phyloP scores from a whole-genome alignment of 2,113 vertebrate genomes.

The Bubo scandiacus region DNA sequence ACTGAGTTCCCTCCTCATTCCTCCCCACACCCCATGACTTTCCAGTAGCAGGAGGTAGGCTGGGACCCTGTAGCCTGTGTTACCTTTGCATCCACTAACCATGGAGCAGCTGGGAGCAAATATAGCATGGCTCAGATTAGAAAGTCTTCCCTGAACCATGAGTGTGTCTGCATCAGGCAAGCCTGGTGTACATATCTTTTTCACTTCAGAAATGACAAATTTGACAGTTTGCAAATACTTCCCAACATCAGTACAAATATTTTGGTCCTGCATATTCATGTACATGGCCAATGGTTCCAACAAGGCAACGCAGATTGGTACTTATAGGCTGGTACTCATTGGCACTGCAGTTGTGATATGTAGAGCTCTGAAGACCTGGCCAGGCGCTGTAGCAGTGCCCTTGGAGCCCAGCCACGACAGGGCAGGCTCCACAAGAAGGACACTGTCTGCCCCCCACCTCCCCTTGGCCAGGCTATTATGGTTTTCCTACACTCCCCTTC shows the following conservation, averaged over 20 bases:
- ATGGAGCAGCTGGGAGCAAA: background rate
- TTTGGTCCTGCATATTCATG: background rate
- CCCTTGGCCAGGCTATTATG: background rate
- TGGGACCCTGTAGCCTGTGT: background rate
- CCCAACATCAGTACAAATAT: background rate
- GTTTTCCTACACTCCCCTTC: background rate
- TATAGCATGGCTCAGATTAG: background rate
- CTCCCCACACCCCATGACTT: background rate
- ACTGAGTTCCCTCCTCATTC: background rate
- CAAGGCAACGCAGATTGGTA: background rate
- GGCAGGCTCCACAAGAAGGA: background rate
- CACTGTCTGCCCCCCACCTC: background rate
- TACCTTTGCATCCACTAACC: background rate
- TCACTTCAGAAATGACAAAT: background rate
- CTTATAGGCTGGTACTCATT: background rate
- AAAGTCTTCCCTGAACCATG: background rate
- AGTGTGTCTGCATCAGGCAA: background rate
- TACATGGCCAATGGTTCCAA: background rate
- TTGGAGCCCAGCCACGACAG: background rate
- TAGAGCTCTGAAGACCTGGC: background rate
- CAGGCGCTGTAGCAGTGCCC: background rate
- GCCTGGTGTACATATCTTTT: background rate
- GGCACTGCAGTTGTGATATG: background rate
- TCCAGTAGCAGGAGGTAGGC: background rate
- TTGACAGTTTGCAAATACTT: background rate